These are phyloP conservation scores for Solenodon paradoxus DNA, from an alignment of 2,113 vertebrate species.

Conservation along the genomic window DNA sequence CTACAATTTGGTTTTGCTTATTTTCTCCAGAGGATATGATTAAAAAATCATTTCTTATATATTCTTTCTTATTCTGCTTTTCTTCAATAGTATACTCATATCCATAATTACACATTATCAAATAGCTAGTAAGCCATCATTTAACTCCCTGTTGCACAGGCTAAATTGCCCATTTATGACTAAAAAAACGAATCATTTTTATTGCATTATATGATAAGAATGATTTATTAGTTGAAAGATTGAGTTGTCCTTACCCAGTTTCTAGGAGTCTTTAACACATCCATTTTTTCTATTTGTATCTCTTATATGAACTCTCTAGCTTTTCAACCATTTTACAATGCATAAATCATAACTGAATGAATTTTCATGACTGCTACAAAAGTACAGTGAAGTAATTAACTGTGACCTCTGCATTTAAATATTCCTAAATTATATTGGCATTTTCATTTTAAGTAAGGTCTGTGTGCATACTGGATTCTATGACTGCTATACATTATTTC, in stretches of 20 bases:
- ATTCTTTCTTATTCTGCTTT: background rate
- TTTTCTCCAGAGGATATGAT: background rate
- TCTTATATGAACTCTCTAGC: background rate
- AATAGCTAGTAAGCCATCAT: background rate
- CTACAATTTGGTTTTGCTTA: background rate
- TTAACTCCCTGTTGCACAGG: background rate
- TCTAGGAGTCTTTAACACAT: background rate
- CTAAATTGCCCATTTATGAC: background rate
- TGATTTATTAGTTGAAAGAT: background rate
- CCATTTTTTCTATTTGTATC: background rate
- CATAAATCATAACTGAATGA: background rate
- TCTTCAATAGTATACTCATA: background rate
- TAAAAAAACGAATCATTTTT: background rate
- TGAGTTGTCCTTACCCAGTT: background rate
- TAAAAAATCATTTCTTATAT: background rate
- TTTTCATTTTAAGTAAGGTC: background rate
- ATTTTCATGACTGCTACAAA: background rate
- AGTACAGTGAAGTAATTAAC: conserved; percentile 7
- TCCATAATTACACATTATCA: background rate
- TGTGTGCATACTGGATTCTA: background rate
- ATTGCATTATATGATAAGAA: background rate
- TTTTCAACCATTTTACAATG: background rate
- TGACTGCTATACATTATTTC: background rate
- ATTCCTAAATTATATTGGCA: background rate
- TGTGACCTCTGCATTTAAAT: background rate